These are phyloP conservation scores for Acanthurus leucopareius DNA, from an alignment of 2,797 vertebrate genomes.

Conservation along the genomic window DNA sequence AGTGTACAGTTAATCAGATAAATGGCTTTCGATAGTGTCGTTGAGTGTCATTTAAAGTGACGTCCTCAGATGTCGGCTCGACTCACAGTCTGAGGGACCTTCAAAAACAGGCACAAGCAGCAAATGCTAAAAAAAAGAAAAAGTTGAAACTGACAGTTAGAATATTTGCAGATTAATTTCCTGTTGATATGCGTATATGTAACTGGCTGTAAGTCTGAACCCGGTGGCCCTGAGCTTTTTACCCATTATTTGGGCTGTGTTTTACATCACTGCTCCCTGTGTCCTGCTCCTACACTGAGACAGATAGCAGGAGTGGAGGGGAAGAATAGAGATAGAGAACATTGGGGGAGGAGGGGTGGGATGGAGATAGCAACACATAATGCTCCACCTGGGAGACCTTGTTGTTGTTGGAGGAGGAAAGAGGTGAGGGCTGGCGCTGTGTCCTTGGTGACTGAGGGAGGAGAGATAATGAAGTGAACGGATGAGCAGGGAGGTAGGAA, in stretches of 20 bases:
- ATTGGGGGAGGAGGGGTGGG: conserved; percentile 15
- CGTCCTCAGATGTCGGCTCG: too few species aligned
- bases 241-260: background rate
- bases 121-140: background rate
- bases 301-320: conserved; percentile 7
- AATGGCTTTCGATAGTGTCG: too few species aligned
- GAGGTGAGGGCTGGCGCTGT: conserved; percentile 66
- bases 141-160: too few species aligned
- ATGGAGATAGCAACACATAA: conserved; percentile 73
- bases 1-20: too few species aligned
- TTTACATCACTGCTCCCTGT: background rate
- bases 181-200: background rate
- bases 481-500: conserved; percentile 74
- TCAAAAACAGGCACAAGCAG: background rate
- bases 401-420: conserved; percentile 78
- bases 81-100: too few species aligned
- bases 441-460: conserved; percentile 85
- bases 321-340: conserved; percentile 25
- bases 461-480: conserved; percentile 82
- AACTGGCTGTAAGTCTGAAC: background rate
- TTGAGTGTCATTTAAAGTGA: too few species aligned
- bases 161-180: background rate
- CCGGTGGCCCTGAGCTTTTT: background rate
- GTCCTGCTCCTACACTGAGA: conserved; percentile 16
- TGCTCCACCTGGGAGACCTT: conserved; percentile 78